Conservation (phyloP, 2,113 vertebrate species). For the Microtus pennsylvanicus region DNA sequence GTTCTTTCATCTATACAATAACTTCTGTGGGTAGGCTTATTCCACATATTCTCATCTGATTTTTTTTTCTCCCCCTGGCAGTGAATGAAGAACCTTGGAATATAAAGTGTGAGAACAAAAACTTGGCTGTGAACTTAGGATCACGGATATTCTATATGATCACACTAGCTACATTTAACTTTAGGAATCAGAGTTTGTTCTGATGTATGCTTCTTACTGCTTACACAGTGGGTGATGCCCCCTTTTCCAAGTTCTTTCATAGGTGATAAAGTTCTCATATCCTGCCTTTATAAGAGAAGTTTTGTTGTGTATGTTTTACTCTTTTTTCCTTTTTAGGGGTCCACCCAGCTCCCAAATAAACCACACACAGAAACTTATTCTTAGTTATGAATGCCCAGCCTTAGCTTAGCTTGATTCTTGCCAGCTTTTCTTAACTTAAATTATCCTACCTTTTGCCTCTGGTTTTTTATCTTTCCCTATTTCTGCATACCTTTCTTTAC, state of each 20-base stretch:
- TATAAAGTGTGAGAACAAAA: not conserved
- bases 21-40: accelerated
- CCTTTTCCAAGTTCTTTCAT: not conserved
- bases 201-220: not conserved
- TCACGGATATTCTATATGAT: not conserved
- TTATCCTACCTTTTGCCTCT: too few species aligned
- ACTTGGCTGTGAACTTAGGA: not conserved
- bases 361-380: too few species aligned
- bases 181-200: not conserved
- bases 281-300: not conserved
- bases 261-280: not conserved
- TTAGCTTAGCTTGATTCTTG: too few species aligned
- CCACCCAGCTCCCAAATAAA: too few species aligned
- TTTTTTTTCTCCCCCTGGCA: not conserved
- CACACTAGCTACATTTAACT: not conserved
- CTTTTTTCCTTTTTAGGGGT: too few species aligned
- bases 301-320: too few species aligned
- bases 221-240: not conserved
- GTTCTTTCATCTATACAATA: not conserved
- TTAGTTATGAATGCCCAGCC: too few species aligned
- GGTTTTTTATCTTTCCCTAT: too few species aligned
- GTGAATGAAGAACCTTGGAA: not conserved
- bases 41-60: not conserved
- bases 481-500: too few species aligned
- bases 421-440: too few species aligned